A percentile compares a stretch with the other conserved stretches of the same genome.
Conservation (phyloP, 2,113 vertebrate genomes). For the Pyrgilauda ruficollis region DNA sequence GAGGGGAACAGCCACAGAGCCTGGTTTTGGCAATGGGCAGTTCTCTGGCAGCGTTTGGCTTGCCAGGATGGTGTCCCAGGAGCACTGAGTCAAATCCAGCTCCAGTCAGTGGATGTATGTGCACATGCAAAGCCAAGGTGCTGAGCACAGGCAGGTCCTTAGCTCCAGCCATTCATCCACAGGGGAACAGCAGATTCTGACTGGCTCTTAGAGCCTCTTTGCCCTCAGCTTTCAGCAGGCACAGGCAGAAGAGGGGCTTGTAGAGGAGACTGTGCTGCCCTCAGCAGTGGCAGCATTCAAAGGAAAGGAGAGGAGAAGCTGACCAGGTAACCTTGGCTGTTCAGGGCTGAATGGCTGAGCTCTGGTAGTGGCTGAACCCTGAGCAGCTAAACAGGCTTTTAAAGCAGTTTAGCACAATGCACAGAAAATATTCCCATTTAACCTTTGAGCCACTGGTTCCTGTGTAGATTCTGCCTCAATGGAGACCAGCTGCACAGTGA, state of each 20-base stretch:
- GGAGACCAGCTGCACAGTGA: not conserved
- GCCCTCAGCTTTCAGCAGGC: not conserved
- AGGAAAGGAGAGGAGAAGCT: not conserved
- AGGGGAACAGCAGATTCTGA: not conserved
- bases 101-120: fast-evolving
- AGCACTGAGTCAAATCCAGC: not conserved
- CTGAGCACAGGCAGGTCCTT: not conserved
- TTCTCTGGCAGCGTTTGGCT: not conserved
- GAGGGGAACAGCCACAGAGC: not conserved
- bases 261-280: not conserved
- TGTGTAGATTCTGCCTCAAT: not conserved
- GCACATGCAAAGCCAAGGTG: not conserved
- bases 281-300: not conserved
- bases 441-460: not conserved
- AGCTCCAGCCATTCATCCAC: not conserved
- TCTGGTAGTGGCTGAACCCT: not conserved
- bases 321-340: not conserved
- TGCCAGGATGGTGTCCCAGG: not conserved
- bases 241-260: not conserved
- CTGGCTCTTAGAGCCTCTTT: not conserved
- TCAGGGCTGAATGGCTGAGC: not conserved
- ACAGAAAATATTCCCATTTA: not conserved
- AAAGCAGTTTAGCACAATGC: not conserved
- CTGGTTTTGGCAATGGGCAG: not conserved
- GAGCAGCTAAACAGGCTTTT: not conserved